Evolutionary conservation across 2,113 vertebrate genomes (phyloP).

Genomic region (Plectropomus leopardus): DNA sequence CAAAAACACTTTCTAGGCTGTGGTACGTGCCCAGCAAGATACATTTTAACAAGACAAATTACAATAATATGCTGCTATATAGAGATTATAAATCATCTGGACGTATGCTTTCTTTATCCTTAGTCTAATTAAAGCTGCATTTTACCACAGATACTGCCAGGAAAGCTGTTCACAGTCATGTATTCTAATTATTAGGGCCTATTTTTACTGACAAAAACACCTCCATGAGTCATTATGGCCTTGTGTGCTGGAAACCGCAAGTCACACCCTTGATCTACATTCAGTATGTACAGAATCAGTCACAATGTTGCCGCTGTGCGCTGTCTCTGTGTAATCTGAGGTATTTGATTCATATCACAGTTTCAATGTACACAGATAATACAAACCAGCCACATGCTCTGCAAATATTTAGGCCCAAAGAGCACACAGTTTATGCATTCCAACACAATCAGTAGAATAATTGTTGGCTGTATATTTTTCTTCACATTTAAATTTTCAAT

Average conservation of each 20-base stretch:
- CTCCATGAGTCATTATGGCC: conserved; percentile 28
- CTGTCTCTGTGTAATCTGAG: conserved; percentile 7
- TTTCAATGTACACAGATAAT: conserved; percentile 16
- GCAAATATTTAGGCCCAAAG: conserved; percentile 10
- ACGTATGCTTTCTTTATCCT: conserved; percentile 24
- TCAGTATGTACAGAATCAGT: conserved; percentile 12
- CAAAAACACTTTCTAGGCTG: conserved; percentile 47
- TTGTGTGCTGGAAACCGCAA: conserved; percentile 5
- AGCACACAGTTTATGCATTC: not conserved
- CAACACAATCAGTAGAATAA: too few relatives aligned
- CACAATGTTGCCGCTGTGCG: conserved; percentile 7
- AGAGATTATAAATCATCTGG: conserved; percentile 41
- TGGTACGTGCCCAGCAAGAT: conserved; percentile 39
- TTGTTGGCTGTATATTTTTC: too few relatives aligned
- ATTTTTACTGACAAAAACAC: conserved; percentile 10
- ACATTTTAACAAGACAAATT: conserved; percentile 42
- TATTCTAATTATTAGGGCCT: not conserved
- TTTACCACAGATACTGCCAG: conserved; percentile 6
- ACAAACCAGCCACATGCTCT: not conserved
- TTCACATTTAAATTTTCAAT: too few relatives aligned
- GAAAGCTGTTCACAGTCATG: conserved; percentile 1
- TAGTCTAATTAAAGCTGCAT: conserved; percentile 15
- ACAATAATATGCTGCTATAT: conserved; percentile 25
- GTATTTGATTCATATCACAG: conserved; percentile 8
- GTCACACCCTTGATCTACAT: conserved; percentile 38